phyloP scores from a whole-genome alignment of 2,888 invertebrate species.

The Athalia rosae region DNA sequence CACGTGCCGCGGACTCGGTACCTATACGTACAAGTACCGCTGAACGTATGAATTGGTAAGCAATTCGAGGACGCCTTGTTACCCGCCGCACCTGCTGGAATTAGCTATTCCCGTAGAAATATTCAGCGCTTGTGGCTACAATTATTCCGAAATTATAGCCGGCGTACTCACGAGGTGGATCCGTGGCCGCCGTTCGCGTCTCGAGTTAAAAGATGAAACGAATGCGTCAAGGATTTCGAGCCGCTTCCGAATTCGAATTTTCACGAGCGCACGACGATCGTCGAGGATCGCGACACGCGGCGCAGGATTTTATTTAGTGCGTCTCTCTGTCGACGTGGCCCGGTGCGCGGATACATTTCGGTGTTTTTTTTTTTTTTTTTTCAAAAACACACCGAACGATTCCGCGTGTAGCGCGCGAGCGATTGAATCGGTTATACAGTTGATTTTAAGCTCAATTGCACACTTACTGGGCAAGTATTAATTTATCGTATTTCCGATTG shows the following conservation, averaged over 20 bases:
- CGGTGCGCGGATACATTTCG: neutral
- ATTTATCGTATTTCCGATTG: slow-evolving; percentile 38
- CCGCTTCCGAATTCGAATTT: no score
- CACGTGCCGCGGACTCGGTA: neutral
- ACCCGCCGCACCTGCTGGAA: slow-evolving; percentile 18
- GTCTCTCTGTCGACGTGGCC: no score
- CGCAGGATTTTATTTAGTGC: no score
- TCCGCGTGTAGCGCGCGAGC: slow-evolving; percentile 2
- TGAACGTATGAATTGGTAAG: slow-evolving; percentile 41
- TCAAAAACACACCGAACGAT: neutral
- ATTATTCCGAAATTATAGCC: slow-evolving; percentile 32
- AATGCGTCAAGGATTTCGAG: no score
- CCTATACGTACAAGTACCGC: no score
- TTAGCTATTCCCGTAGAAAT: slow-evolving; percentile 43
- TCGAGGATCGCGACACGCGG: no score
- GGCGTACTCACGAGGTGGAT: neutral
- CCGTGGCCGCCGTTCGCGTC: neutral
- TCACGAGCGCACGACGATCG: no score
- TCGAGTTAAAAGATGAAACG: neutral
- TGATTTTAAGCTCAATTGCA: slow-evolving; percentile 36
- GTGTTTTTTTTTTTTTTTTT: neutral
- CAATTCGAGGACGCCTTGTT: slow-evolving; percentile 19
- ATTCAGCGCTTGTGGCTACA: slow-evolving; percentile 8
- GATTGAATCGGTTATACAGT: slow-evolving; percentile 2
- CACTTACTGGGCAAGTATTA: slow-evolving; percentile 28